Conservation (phyloP, 2,888 invertebrate species). For the Xestia c-nigrum region DNA sequence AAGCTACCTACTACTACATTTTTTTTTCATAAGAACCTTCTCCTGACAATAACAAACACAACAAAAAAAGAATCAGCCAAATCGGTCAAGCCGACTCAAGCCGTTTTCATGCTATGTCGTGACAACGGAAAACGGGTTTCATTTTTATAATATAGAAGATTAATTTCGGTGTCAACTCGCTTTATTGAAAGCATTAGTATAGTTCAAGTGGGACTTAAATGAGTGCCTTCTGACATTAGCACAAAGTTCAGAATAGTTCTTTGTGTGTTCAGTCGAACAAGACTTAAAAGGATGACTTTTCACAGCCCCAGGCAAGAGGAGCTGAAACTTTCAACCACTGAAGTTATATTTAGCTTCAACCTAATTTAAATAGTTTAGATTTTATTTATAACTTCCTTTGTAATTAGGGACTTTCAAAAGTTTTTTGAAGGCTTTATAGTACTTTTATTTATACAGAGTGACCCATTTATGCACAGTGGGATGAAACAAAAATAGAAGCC, state of each 20-base stretch:
- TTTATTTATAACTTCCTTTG: conserved; percentile 12
- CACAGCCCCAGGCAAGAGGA: not conserved
- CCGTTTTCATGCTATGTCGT: no score
- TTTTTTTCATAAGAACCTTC: no score
- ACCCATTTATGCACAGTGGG: not conserved
- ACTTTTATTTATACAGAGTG: not conserved
- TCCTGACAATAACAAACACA: no score
- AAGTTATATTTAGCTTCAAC: conserved; percentile 18
- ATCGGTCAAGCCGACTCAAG: no score
- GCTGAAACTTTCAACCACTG: conserved; percentile 4
- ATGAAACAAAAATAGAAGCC: not conserved
- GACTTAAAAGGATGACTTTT: not conserved
- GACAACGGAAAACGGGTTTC: no score
- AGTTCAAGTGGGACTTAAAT: not conserved
- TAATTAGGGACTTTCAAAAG: conserved; percentile 6
- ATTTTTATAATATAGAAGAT: no score
- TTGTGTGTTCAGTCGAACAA: not conserved
- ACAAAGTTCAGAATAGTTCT: not conserved
- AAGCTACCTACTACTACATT: no score
- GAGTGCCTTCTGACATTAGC: not conserved
- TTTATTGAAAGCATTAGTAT: no score
- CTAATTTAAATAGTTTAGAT: conserved; percentile 10
- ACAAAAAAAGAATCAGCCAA: no score
- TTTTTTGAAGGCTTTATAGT: not conserved
- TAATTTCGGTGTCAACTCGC: no score